Evolutionary conservation across 92 coral and sea anemone genomes (phyloP), one percentile per base, ranked within the genome.

Genomic region (Plumapathes pennacea): DNA sequence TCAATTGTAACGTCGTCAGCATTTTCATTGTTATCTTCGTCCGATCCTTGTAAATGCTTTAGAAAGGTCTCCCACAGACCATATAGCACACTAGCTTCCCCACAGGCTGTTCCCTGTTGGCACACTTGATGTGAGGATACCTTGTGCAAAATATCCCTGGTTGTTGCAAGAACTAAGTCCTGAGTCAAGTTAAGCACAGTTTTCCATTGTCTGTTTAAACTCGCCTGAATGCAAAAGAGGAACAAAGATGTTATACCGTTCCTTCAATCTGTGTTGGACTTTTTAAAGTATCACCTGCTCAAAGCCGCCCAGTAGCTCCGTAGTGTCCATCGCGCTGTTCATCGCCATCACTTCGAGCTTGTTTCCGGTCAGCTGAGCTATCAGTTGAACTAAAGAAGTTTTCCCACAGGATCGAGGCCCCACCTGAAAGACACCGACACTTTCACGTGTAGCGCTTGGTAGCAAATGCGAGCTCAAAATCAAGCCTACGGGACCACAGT

Each of bases 301-400:
- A 77, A 80, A 92, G 25, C 98, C 98, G 0, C 98, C 98, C 11
- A 92, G 84, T 0, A 92, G 86, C 63, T 88, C 98, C 17, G 96
- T 92, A 5, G 98, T 92, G 38, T 92, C 98, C 84, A 83, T 88
- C 24, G 98, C 88, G 43, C 96, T 88, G 68, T 92, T 92, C 96
- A 88, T 92, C 0, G 98, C 96, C 90, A 92, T 80, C 46, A 88
- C 89, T 27, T 92, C 98, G 26, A 92, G 73, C 43, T 81, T 84
- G 60, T 75, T 88, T 12, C 98, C 95, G 31, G 96, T 92, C 78
- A 92, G 74, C 32, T 84, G 74, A 10, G 98, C 84, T 13, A 76
- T 52, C 67, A 92, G 60, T 39, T 83, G 85, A n/a, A 78, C 96
- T 9, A 92, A 64, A 24, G 98, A 92, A 12, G 96, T 92, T 74